Percentiles rank a stretch among this genome's conserved stretches.
These are phyloP conservation scores for Standfussiana lucernea DNA, from an alignment of 2,888 invertebrate genomes.

Conservation along the genomic window DNA sequence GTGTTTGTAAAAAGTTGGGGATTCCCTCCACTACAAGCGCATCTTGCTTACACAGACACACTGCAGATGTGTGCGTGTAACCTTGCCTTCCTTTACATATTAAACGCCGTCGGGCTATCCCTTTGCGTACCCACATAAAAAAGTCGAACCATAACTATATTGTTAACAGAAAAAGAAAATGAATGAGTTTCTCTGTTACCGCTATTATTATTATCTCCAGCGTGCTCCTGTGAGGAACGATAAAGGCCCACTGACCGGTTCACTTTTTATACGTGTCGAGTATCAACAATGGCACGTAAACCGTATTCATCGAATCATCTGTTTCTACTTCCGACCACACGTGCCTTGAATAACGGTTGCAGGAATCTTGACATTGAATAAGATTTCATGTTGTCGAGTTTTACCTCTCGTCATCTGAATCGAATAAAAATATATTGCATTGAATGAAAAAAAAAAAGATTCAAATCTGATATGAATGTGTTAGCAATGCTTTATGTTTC, in stretches of 20 bases:
- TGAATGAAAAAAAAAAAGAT: not conserved
- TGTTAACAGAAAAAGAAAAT: conserved; percentile 88
- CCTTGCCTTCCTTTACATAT: conserved; percentile 91
- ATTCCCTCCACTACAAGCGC: conserved; percentile 90
- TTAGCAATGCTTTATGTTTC: conserved; percentile 10
- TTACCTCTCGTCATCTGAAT: not conserved
- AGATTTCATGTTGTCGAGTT: conserved; percentile 35
- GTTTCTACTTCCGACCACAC: conserved; percentile 81
- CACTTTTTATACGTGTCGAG: conserved; percentile 87
- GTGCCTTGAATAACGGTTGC: conserved; percentile 74
- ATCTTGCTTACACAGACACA: conserved; percentile 83
- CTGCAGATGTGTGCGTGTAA: conserved; percentile 86
- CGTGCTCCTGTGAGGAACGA: conserved; percentile 86
- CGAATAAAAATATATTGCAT: no score
- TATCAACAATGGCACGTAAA: conserved; percentile 89
- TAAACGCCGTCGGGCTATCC: conserved; percentile 90
- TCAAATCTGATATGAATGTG: conserved; percentile 1
- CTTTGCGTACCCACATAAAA: conserved; percentile 90
- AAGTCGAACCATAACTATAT: conserved; percentile 86
- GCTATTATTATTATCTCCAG: conserved; percentile 89
- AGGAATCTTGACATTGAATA: conserved; percentile 54
- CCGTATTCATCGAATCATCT: conserved; percentile 87
- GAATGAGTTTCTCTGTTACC: conserved; percentile 89
- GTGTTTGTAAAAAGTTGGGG: conserved; percentile 91
- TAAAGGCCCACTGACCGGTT: conserved; percentile 89